These are phyloP conservation scores for Rhodeus uyekii DNA, from an alignment of 2,797 vertebrate genomes.

Conservation along the genomic window DNA sequence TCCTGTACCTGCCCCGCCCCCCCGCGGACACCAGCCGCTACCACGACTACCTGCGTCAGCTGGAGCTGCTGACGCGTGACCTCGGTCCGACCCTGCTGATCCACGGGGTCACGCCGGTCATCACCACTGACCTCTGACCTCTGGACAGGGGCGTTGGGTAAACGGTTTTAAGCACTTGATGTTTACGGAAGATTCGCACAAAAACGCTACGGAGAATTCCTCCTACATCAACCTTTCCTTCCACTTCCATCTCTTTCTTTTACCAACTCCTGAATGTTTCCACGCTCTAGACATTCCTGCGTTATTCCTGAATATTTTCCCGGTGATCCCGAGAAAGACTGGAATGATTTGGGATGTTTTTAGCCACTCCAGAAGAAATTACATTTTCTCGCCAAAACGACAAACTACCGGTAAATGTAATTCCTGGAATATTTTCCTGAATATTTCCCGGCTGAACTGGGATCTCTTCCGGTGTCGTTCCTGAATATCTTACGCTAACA, in stretches of 20 bases:
- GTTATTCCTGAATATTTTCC: not conserved
- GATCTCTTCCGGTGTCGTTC: no score
- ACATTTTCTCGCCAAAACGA: not conserved
- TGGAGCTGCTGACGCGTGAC: conserved; percentile 83
- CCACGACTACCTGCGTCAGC: conserved; percentile 80
- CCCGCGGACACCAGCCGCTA: conserved; percentile 86
- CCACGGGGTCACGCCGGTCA: conserved; percentile 89
- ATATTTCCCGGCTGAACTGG: no score
- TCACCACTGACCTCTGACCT: conserved; percentile 87
- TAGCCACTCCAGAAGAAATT: not conserved
- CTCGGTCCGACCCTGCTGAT: conserved; percentile 89
- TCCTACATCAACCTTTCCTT: no score
- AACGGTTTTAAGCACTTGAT: not conserved
- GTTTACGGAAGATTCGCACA: not conserved
- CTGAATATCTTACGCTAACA: no score
- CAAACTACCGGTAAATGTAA: no score
- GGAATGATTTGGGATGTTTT: not conserved
- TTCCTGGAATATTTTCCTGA: no score
- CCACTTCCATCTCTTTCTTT: not conserved
- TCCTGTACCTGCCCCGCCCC: conserved; percentile 87
- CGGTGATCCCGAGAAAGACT: not conserved
- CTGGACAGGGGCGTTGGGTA: no score
- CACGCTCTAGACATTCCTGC: not conserved
- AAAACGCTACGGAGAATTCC: not conserved
- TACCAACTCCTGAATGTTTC: not conserved